phyloP scores from a whole-genome alignment of 2,888 invertebrate genomes.

The Spodoptera picta region DNA sequence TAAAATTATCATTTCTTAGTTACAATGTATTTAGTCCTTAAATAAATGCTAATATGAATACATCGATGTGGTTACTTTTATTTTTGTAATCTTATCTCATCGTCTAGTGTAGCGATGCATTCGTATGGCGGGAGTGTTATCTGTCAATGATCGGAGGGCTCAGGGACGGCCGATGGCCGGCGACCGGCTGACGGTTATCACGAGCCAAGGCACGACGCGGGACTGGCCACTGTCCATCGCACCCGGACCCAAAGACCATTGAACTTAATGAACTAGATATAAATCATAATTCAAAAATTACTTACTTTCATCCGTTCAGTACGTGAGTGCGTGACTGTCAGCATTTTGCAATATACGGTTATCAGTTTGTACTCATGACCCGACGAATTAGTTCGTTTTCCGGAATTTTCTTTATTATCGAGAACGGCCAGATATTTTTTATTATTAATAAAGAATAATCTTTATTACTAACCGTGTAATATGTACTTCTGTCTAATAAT shows the following conservation, averaged over 20 bases:
- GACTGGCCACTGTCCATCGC: conserved; percentile 1
- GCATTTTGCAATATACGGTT: conserved; percentile 7
- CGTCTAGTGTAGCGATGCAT: conserved; percentile 9
- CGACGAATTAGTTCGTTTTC: no score
- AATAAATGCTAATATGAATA: no score
- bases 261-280: conserved; percentile 33
- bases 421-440: no score
- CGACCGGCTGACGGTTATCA: conserved; percentile 20
- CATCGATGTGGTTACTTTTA: no score
- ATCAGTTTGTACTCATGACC: not conserved
- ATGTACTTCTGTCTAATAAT: no score
- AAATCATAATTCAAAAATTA: conserved; percentile 11
- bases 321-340: conserved; percentile 24
- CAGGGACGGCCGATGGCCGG: conserved; percentile 4
- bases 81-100: conserved; percentile 12
- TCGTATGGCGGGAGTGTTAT: conserved; percentile 19
- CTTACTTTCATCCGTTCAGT: conserved; percentile 12
- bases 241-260: conserved; percentile 21
- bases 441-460: no score
- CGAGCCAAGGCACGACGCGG: conserved; percentile 12
- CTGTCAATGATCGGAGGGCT: conserved; percentile 41
- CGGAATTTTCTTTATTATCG: no score
- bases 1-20: not conserved
- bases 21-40: no score
- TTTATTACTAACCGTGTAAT: no score